Evolutionary conservation across 1,140 invertebrate genomes (phyloP).

Genomic region (Aphelenchoides avenae): DNA sequence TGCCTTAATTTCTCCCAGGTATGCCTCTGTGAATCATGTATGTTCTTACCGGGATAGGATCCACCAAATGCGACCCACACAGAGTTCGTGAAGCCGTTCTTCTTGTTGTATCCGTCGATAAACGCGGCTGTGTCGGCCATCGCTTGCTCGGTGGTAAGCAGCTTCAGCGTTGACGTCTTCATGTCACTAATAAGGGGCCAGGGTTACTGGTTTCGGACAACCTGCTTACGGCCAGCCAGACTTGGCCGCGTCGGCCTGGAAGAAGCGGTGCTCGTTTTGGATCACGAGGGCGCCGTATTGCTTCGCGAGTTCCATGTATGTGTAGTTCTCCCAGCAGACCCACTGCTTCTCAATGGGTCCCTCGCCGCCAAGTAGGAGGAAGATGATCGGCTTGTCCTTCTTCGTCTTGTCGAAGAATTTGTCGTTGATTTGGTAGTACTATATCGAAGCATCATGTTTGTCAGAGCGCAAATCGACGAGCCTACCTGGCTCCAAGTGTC

Average conservation of each 20-base stretch:
- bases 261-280: conserved; percentile 33
- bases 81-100: conserved; percentile 21
- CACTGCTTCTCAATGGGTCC: conserved; percentile 3
- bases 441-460: conserved; percentile 10
- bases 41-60: no score
- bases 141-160: conserved; percentile 25
- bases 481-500: conserved; percentile 24
- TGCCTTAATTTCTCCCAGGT: no score
- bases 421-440: no score
- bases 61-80: conserved; percentile 38
- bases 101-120: conserved; percentile 10
- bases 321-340: conserved; percentile 18
- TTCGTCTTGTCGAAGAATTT: no score
- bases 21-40: no score
- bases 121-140: conserved; percentile 20
- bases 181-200: conserved; percentile 1
- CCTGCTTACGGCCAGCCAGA: not conserved
- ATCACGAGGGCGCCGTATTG: conserved; percentile 26
- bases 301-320: conserved; percentile 29
- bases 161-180: conserved; percentile 1
- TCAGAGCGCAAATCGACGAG: conserved; percentile 18
- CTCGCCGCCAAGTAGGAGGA: conserved; percentile 34
- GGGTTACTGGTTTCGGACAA: conserved; percentile 1
- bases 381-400: conserved; percentile 19
- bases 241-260: conserved; percentile 26